Evolutionary conservation across 2,113 vertebrate species (phyloP).

Genomic region (Plestiodon gilberti): DNA sequence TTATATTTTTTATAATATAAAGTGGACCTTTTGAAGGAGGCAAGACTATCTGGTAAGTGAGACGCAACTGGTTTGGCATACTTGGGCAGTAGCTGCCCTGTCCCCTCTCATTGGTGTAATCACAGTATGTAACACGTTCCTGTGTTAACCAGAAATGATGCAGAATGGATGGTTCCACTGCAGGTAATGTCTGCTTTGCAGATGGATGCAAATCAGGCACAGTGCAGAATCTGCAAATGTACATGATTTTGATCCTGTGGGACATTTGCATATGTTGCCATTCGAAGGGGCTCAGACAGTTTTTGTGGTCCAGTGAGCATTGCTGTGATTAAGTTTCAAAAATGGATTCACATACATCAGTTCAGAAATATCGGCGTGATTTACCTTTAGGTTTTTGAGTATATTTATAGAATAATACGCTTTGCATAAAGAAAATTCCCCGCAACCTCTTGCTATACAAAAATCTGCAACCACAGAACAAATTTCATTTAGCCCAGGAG

Average conservation of each 20-base stretch:
- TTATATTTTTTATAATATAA: not conserved
- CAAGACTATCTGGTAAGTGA: not conserved
- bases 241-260: not conserved
- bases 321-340: not conserved
- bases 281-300: not conserved
- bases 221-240: not conserved
- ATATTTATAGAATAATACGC: not conserved
- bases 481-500: not conserved
- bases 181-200: not conserved
- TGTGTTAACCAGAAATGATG: not conserved
- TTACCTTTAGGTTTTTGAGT: not conserved
- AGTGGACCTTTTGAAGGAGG: not conserved
- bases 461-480: not conserved
- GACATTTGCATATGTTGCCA: not conserved
- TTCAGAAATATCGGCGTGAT: not conserved
- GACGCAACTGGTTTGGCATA: not conserved
- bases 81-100: not conserved
- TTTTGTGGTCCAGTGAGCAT: not conserved
- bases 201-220: not conserved
- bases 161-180: not conserved
- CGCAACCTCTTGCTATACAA: not conserved
- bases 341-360: not conserved
- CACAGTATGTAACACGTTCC: not conserved
- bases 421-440: not conserved
- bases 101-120: not conserved